A percentile compares a stretch with the other conserved stretches of the same genome.
Conservation (phyloP, 2,797 vertebrate species). For the Corythornis leucogaster region DNA sequence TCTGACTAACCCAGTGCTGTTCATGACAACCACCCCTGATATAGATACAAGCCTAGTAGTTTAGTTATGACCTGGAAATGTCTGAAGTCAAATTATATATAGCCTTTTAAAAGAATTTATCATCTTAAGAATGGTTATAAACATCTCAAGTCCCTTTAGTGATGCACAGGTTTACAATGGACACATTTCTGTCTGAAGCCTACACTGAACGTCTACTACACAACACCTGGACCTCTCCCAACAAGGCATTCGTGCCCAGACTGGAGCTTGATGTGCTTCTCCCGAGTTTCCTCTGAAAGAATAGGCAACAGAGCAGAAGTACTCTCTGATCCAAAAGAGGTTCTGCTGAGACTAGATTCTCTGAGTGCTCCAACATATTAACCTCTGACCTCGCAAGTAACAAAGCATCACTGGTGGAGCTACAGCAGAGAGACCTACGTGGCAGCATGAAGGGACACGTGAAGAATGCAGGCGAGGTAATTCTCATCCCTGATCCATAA, state of each 20-base stretch:
- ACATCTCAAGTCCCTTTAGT: neutral
- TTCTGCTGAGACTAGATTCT: conserved; percentile 23
- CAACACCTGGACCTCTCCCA: neutral
- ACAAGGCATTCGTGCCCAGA: neutral
- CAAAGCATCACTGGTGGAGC: conserved; percentile 22
- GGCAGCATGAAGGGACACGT: neutral
- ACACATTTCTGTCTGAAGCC: neutral
- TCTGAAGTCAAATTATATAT: conserved; percentile 34
- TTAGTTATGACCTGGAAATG: conserved; percentile 41
- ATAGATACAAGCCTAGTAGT: neutral
- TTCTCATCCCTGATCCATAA: conserved; percentile 25
- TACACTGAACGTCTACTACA: neutral
- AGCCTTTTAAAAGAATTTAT: conserved; percentile 1
- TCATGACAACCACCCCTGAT: conserved; percentile 1
- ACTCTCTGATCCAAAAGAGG: neutral
- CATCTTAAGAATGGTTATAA: neutral
- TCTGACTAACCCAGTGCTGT: conserved; percentile 37
- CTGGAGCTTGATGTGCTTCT: neutral
- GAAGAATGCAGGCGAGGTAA: conserved; percentile 27
- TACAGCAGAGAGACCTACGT: neutral
- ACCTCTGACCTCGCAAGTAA: conserved; percentile 43
- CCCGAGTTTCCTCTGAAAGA: neutral
- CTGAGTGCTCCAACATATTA: neutral
- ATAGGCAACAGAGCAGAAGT: neutral
- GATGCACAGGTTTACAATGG: neutral